Base-by-base conservation (phyloP, 2,113 vertebrate genomes). In the Brachyhypopomus occidentalis region DNA sequence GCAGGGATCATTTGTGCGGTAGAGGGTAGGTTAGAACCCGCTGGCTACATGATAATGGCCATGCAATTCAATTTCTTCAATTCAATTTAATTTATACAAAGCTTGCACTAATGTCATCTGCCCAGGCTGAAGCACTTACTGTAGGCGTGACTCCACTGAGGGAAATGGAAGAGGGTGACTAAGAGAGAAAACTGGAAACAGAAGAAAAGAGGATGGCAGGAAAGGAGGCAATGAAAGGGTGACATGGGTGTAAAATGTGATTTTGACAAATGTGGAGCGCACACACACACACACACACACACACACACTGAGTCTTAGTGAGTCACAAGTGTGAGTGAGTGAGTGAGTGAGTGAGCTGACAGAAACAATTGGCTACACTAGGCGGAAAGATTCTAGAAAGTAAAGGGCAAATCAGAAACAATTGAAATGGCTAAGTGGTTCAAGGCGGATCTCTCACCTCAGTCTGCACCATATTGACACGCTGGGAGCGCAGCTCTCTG, bases 381-480 rank as follows among this genome's bases (percentile, higher is more conserved):
- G 12, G 25, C 0, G 0, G 19, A 27, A 72, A 27, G 23, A 6
- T 25, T 55, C 8, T 11, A 45, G 45, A 9, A 3, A 55, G 22
- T 27, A 1, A 72, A 72, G 25, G 4, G 71, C 7, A n/a, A 11
- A 20, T 20, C 12, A 14, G 45, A 5, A 71, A 71, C 8, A 1
- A 72, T 9, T 45, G 41, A 72, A 25, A 14, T 9, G 19, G n/a
- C 8, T 52, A 20, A 19, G 9, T 56, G 27, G 70, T 27, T 17
- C 4, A 23, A 25, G 11, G 71, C 17, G 17, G 45, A 27, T 22
- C 79, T 90, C 94, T 88, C 78, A 98, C 97, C 95, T 99, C 97
- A 0, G 97, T 98, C 92, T 99, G 97, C 22, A 99, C 97, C 94
- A 99, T 89, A 86, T 98, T 99, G 92, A 98, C 97, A 71, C 97